Evolutionary conservation across 2,113 vertebrate species (phyloP), one percentile per base, ranked within the genome.

Genomic region (Leucosticte australis): DNA sequence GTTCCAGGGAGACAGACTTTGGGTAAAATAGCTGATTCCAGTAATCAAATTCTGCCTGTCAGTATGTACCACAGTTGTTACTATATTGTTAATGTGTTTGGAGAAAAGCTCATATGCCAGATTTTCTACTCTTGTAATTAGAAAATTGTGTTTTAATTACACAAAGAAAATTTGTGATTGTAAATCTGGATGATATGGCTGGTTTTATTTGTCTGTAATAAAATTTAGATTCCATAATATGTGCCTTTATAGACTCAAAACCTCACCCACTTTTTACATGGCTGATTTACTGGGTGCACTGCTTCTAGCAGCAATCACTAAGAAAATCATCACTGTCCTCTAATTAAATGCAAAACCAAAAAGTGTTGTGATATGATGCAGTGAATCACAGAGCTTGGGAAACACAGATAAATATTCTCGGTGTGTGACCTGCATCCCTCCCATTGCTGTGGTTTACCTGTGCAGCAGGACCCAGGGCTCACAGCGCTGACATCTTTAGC

Each of bases 131-230:
- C 6, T 60, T 74, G 23, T 76, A 94, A 89, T 82, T 84, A 89
- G 46, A 92, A 93, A 78, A 37, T 22, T 89, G 39, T 89, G 42
- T 23, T 86, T 94, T 91, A 95, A 89, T 84, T 91, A 81, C 56
- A 87, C 30, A 56, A 67, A 70, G 24, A 91, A 91, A 63, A 65
- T 23, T 35, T 69, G 16, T 50, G 15, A 50, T 82, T 80, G 46
- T 22, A 89, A 86, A 57, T 76, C 20, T 73, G 44, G 81, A 68
- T 39, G 31, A 71, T 71, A 73, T 15, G 26, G 8, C 18, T 68
- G 41, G 42, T 92, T 91, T 87, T n/a, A 75, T 82, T 95, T 91
- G 11, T 62, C 74, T 76, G 26, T 44, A 79, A 87, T 53, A 92
- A 76, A 94, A 56, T 53, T 35, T 27, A 60, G 41, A 49, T 42